Evolutionary conservation across 2,888 invertebrate genomes (phyloP).

Genomic region (Isoperla grammatica): DNA sequence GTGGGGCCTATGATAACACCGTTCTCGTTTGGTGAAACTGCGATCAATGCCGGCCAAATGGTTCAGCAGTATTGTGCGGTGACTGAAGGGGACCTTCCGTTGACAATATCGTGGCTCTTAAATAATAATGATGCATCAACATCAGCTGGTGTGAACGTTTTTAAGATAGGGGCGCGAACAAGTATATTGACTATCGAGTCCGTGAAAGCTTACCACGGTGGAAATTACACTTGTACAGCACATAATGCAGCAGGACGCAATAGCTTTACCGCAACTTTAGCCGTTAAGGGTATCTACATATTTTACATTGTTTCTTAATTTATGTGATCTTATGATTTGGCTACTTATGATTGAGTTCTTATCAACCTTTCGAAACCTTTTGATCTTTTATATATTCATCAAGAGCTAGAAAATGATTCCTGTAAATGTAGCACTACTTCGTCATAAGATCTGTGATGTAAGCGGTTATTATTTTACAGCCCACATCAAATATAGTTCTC

Average conservation of each 20-base stretch:
- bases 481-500: too few species aligned
- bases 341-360: background rate
- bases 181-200: constrained; percentile 54
- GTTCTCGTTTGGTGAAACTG: constrained; percentile 62
- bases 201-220: constrained; percentile 41
- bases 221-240: constrained; percentile 70
- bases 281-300: constrained; percentile 48
- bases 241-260: constrained; percentile 64
- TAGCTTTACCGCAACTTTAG: constrained; percentile 48
- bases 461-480: too few species aligned
- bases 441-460: too few species aligned
- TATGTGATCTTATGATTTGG: background rate
- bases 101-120: constrained; percentile 68
- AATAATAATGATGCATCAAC: constrained; percentile 46
- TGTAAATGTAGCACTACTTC: too few species aligned
- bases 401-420: background rate
- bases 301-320: too few species aligned
- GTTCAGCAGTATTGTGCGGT: constrained; percentile 63
- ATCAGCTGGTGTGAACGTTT: constrained; percentile 42
- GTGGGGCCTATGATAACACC: constrained; percentile 59
- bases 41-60: constrained; percentile 62
- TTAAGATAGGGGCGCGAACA: constrained; percentile 47
- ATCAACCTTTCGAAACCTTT: background rate
- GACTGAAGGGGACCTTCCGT: constrained; percentile 67
- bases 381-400: background rate